These are phyloP conservation scores for Enteromius paludinosus DNA, from an alignment of 2,797 vertebrate species.

Conservation along the genomic window DNA sequence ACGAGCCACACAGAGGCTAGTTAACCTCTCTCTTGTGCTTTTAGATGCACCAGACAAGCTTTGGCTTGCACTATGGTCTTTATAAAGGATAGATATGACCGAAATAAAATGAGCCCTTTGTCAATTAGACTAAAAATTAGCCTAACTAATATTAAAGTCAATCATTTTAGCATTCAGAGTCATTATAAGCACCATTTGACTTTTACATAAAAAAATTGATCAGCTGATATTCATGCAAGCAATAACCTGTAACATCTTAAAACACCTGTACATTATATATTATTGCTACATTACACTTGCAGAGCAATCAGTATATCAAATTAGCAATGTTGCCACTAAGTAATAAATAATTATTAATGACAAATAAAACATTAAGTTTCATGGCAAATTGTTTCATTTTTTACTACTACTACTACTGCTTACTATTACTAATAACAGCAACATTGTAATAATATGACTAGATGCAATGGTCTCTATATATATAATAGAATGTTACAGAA, in stretches of 20 bases:
- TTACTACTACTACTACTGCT: not conserved
- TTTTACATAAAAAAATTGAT: not conserved
- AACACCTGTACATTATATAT: not conserved
- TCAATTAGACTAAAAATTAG: not conserved
- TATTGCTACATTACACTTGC: not conserved
- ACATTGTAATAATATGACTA: not conserved
- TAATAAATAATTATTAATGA: too few relatives aligned
- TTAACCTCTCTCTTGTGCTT: not conserved
- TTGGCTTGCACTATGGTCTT: not conserved
- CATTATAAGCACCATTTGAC: not conserved
- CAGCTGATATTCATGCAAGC: not conserved
- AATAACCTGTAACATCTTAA: not conserved
- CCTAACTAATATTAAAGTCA: not conserved
- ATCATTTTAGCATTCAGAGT: not conserved
- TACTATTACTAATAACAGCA: not conserved
- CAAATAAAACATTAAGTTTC: not conserved
- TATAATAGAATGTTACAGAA: too few relatives aligned
- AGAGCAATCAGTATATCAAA: too few relatives aligned
- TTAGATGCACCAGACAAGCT: not conserved
- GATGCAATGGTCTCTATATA: not conserved
- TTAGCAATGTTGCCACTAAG: too few relatives aligned
- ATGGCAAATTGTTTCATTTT: not conserved
- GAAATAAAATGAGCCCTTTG: not conserved
- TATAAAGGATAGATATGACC: not conserved
- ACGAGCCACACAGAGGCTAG: constrained; percentile 18